phyloP scores from a whole-genome alignment of 2,797 vertebrate species.

The Prionace glauca region DNA sequence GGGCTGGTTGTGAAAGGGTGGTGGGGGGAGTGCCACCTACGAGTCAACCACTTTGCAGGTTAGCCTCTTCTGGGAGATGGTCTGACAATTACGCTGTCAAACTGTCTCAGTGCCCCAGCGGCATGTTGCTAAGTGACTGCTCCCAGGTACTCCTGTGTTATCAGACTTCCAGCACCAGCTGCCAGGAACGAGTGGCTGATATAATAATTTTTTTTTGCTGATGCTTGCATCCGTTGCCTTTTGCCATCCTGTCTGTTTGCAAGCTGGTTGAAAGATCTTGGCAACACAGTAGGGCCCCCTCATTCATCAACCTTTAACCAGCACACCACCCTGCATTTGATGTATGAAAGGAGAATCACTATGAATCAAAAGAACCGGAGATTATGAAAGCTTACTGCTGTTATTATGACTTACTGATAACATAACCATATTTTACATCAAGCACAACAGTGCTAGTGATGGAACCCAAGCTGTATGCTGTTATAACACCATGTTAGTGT shows the following conservation, averaged over 20 bases:
- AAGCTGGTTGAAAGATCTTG: constrained; percentile 8
- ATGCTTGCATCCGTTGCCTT: background rate
- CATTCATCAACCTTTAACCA: constrained; percentile 31
- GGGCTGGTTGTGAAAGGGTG: background rate
- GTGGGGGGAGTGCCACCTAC: background rate
- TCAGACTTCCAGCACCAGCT: background rate
- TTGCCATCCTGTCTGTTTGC: background rate
- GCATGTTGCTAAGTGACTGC: constrained; percentile 8
- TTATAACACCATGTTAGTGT: background rate
- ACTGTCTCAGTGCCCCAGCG: background rate
- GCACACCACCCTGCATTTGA: background rate
- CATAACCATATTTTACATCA: constrained; percentile 28
- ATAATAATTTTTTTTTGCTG: background rate
- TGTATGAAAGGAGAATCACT: background rate
- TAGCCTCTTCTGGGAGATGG: background rate
- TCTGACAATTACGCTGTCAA: background rate
- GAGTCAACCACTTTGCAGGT: no score
- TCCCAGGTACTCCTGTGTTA: background rate
- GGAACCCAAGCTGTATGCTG: background rate
- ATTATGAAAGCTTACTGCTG: constrained; percentile 35
- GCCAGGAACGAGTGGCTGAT: background rate
- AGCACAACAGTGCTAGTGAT: background rate
- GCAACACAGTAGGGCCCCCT: background rate
- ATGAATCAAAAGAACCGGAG: background rate
- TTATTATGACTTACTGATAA: constrained; percentile 34